Evolutionary conservation across 1,140 invertebrate genomes (phyloP).

Genomic region (Eriosoma lanigerum): DNA sequence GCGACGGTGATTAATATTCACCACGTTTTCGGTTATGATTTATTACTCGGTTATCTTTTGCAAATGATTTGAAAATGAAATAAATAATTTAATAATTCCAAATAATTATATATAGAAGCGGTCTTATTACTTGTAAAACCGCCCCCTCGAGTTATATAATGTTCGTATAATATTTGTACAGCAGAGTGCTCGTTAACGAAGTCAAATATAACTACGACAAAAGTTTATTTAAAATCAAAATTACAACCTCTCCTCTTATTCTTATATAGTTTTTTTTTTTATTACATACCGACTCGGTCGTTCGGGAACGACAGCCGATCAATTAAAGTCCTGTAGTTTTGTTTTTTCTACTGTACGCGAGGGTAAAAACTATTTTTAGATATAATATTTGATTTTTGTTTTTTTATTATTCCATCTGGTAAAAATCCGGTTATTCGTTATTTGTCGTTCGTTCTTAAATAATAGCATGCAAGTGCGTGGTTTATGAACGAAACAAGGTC

Average conservation of each 20-base stretch:
- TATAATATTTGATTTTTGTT: too few species aligned
- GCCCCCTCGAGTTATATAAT: background rate
- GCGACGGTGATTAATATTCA: conserved; percentile 1
- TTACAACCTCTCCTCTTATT: background rate
- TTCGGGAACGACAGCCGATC: background rate
- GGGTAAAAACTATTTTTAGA: too few species aligned
- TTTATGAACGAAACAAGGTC: background rate
- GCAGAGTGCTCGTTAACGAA: background rate
- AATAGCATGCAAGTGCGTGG: too few species aligned
- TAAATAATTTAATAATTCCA: conserved; percentile 20
- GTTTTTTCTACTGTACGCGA: too few species aligned
- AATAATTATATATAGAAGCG: background rate
- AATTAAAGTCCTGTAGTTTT: background rate
- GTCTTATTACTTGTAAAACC: background rate
- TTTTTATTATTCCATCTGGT: too few species aligned
- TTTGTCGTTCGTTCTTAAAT: too few species aligned
- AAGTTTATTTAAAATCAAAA: conserved; percentile 13
- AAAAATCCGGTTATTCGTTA: too few species aligned
- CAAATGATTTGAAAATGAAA: background rate
- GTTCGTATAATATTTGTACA: background rate
- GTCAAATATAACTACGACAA: background rate
- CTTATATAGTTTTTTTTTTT: too few species aligned
- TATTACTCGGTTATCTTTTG: conserved; percentile 19
- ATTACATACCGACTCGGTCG: too few species aligned
- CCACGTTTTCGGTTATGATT: conserved; percentile 5